Percentiles rank a stretch among this genome's conserved stretches.
Conservation (phyloP, 2,888 invertebrate genomes). For the Graphium colonna region DNA sequence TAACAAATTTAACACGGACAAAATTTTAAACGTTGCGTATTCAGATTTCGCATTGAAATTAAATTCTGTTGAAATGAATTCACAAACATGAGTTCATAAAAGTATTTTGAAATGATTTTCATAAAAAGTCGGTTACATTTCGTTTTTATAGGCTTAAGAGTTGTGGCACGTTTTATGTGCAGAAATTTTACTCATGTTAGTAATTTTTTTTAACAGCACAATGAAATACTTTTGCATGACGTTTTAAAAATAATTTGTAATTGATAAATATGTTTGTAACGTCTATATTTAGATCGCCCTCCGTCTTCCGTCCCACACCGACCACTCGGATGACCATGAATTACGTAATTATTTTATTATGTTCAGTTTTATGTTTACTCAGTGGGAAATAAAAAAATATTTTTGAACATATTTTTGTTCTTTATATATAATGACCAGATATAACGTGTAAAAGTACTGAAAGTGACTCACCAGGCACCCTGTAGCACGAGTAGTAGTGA, state of each 20-base stretch:
- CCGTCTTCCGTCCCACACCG: too few species aligned
- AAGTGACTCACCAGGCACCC: too few species aligned
- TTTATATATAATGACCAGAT: too few species aligned
- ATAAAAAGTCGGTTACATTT: constrained; percentile 9
- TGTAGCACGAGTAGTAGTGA: too few species aligned
- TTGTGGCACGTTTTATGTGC: constrained; percentile 13
- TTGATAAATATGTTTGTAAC: too few species aligned
- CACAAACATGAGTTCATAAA: constrained; percentile 11
- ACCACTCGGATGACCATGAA: too few species aligned
- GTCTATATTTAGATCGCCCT: too few species aligned
- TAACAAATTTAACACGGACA: background rate
- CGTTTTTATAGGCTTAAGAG: constrained; percentile 15
- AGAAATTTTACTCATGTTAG: constrained; percentile 2
- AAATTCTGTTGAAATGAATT: constrained; percentile 13
- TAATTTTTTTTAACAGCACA: constrained; percentile 8
- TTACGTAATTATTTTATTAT: too few species aligned
- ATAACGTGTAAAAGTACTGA: too few species aligned
- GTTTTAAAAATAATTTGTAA: background rate
- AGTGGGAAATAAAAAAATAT: too few species aligned
- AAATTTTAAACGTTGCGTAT: background rate
- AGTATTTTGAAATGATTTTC: constrained; percentile 17
- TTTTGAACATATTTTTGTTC: too few species aligned
- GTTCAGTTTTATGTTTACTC: too few species aligned
- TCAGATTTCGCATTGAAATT: constrained; percentile 15
- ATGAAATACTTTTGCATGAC: background rate